Conservation (phyloP, 2,113 vertebrate genomes). For the Colossoma macropomum region DNA sequence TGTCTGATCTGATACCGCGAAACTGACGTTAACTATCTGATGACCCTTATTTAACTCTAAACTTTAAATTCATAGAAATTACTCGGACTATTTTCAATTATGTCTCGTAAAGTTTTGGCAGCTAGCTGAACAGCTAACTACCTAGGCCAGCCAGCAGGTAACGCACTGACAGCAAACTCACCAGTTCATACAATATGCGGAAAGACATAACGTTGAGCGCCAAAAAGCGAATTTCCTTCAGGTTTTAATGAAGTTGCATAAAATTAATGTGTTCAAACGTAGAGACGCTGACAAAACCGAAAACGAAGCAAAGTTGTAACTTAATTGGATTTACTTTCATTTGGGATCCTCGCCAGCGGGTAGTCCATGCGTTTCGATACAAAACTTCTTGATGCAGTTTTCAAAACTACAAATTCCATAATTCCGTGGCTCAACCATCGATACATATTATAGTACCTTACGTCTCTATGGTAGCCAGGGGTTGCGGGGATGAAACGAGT, state of each 20-base stretch:
- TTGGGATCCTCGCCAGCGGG: background rate
- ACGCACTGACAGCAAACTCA: constrained; percentile 9
- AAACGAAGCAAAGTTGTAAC: background rate
- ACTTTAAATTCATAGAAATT: background rate
- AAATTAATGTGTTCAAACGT: background rate
- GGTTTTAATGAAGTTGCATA: background rate
- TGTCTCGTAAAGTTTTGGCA: background rate
- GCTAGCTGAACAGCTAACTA: background rate
- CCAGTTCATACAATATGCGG: background rate
- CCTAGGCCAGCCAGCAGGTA: background rate
- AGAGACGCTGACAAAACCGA: background rate
- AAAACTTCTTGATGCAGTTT: constrained; percentile 7
- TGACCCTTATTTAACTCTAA: background rate
- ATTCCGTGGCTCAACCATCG: background rate
- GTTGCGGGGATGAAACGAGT: no score
- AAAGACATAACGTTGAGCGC: background rate
- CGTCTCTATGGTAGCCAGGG: no score
- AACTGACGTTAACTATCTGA: no score
- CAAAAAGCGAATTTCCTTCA: background rate
- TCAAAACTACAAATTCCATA: constrained; percentile 33
- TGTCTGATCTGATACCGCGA: no score
- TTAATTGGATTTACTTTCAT: background rate
- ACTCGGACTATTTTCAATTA: background rate
- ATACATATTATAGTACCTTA: background rate
- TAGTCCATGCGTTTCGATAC: background rate